phyloP scores from a whole-genome alignment of 2,113 vertebrate species.

The Pelusios castaneus region DNA sequence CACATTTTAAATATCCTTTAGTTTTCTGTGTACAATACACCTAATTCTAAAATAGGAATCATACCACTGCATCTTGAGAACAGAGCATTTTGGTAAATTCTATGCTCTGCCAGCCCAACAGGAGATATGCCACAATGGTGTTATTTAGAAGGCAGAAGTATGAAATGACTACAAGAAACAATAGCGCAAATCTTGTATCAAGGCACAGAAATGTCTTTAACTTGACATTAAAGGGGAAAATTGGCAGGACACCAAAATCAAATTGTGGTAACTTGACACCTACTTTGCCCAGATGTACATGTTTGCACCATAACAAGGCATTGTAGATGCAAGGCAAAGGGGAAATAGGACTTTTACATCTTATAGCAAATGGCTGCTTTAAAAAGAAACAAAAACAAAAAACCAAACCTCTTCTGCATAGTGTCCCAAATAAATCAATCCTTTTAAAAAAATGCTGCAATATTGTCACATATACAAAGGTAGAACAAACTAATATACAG shows the following conservation, averaged over 20 bases:
- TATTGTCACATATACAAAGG: not conserved
- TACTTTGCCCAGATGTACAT: not conserved
- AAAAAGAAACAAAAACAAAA: too few relatives aligned
- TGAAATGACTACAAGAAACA: fast-evolving
- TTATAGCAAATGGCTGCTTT: not conserved
- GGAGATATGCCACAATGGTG: not conserved
- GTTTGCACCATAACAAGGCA: not conserved
- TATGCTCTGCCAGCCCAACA: not conserved
- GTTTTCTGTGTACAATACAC: not conserved
- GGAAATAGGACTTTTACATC: not conserved
- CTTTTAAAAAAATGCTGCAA: not conserved
- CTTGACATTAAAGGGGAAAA: not conserved
- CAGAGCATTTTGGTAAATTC: not conserved
- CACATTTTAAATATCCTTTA: not conserved
- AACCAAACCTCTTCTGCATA: not conserved
- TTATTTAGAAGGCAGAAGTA: not conserved
- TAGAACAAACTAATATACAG: not conserved
- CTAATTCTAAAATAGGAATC: not conserved
- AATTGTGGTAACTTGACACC: not conserved
- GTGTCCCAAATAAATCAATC: not conserved
- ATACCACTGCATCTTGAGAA: not conserved
- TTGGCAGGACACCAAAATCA: not conserved
- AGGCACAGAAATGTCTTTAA: not conserved
- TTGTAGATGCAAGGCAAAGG: not conserved
- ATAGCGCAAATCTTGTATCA: not conserved